Percentiles rank a stretch among this genome's conserved stretches.
phyloP scores from a whole-genome alignment of 2,797 vertebrate genomes.

The Crypturellus tataupa region DNA sequence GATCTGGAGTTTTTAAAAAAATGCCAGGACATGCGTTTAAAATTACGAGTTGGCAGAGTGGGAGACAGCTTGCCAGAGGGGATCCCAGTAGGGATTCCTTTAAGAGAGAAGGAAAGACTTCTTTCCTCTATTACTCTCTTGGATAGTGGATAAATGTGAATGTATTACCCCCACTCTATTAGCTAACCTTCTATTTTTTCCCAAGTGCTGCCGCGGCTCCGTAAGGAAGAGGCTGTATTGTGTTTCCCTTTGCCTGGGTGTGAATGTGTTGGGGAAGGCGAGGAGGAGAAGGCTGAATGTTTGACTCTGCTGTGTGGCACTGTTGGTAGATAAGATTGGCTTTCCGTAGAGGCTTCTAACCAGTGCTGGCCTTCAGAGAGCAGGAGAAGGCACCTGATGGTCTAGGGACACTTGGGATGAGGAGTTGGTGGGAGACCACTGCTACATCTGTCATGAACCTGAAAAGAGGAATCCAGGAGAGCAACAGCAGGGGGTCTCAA shows the following conservation, averaged over 20 bases:
- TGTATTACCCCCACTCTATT: not conserved
- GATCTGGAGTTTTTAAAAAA: not conserved
- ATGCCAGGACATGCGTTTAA: not conserved
- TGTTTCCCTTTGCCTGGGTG: not conserved
- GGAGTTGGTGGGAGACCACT: accelerated
- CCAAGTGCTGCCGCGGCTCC: accelerated
- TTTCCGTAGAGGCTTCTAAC: not conserved
- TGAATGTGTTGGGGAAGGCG: not conserved
- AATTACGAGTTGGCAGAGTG: not conserved
- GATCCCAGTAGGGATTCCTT: not conserved
- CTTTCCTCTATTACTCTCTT: not conserved
- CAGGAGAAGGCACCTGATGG: not conserved
- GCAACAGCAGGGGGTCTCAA: not conserved
- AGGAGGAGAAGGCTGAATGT: not conserved
- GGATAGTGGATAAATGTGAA: not conserved
- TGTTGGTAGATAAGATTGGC: not conserved
- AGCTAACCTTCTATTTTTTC: not conserved
- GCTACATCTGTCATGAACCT: not conserved
- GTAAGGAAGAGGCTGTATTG: not conserved
- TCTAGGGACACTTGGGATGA: not conserved
- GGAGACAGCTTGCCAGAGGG: not conserved
- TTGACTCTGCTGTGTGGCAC: not conserved
- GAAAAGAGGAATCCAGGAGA: not conserved
- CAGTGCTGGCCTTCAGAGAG: not conserved
- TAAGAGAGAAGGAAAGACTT: not conserved